Conservation (phyloP, 1,140 invertebrate genomes). For the Pachyrhynchus sulphureomaculatus region DNA sequence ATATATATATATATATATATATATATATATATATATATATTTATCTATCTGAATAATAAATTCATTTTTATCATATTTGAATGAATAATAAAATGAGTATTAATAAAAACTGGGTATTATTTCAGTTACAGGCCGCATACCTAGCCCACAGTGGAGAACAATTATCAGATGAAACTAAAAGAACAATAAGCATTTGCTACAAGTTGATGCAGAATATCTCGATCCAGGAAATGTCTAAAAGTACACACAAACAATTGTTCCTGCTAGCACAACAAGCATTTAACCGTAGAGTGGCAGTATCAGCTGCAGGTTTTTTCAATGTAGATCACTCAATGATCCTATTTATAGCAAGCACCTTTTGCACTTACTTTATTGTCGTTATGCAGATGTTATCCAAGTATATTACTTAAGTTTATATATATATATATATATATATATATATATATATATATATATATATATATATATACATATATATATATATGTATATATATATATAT, state of each 20-base stretch:
- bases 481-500: too few species aligned
- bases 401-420: too few species aligned
- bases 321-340: constrained; percentile 22
- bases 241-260: neutral
- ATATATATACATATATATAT: too few species aligned
- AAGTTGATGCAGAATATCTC: neutral
- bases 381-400: constrained; percentile 14
- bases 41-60: too few species aligned
- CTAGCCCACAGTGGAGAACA: constrained; percentile 8
- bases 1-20: too few species aligned
- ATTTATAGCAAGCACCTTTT: constrained; percentile 20
- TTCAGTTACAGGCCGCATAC: constrained; percentile 18
- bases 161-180: constrained; percentile 7
- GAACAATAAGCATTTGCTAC: constrained; percentile 14
- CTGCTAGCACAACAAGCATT: constrained; percentile 14
- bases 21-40: too few species aligned
- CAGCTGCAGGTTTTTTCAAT: constrained; percentile 21
- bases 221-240: neutral
- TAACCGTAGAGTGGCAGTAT: neutral
- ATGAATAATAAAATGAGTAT: too few species aligned
- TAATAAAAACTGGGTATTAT: too few species aligned
- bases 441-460: too few species aligned
- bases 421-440: too few species aligned
- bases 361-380: constrained; percentile 26
- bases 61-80: too few species aligned